Conservation (phyloP, 53 echinoderm and acorn worm species). For the Arbacia lixula region DNA sequence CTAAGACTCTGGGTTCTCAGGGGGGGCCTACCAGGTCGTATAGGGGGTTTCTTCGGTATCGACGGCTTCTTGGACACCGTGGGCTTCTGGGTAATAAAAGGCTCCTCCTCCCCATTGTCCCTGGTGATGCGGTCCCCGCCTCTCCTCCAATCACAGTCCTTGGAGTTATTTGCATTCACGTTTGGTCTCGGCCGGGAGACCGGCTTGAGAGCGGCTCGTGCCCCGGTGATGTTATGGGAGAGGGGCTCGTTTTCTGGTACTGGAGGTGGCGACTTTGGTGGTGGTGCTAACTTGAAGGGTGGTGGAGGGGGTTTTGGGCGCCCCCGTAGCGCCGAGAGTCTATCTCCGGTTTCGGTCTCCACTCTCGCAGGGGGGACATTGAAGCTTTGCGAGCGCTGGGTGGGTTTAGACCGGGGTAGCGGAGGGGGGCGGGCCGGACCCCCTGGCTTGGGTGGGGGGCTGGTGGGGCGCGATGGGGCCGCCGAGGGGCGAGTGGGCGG, state of each 20-base stretch:
- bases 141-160: slow-evolving; percentile 32
- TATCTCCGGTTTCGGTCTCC: neutral
- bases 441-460: neutral
- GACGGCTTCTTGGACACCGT: slow-evolving; percentile 32
- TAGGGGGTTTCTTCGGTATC: slow-evolving; percentile 24
- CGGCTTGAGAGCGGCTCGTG: slow-evolving; percentile 40
- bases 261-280: slow-evolving; percentile 22
- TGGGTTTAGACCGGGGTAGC: slow-evolving; percentile 18
- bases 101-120: slow-evolving; percentile 39
- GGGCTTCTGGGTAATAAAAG: slow-evolving; percentile 34
- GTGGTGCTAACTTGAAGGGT: slow-evolving; percentile 39
- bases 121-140: slow-evolving; percentile 42
- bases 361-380: neutral
- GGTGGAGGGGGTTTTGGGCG: slow-evolving; percentile 27
- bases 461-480: neutral
- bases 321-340: neutral
- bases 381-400: slow-evolving; percentile 24
- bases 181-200: slow-evolving; percentile 45
- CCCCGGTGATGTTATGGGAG: neutral
- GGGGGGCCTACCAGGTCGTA: slow-evolving; percentile 25
- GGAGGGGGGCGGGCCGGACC: slow-evolving; percentile 17
- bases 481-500: slow-evolving; percentile 7
- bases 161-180: slow-evolving; percentile 46
- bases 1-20: slow-evolving; percentile 43
- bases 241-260: slow-evolving; percentile 16